phyloP scores from a whole-genome alignment of 2,888 invertebrate species.

The Arctia plantaginis region DNA sequence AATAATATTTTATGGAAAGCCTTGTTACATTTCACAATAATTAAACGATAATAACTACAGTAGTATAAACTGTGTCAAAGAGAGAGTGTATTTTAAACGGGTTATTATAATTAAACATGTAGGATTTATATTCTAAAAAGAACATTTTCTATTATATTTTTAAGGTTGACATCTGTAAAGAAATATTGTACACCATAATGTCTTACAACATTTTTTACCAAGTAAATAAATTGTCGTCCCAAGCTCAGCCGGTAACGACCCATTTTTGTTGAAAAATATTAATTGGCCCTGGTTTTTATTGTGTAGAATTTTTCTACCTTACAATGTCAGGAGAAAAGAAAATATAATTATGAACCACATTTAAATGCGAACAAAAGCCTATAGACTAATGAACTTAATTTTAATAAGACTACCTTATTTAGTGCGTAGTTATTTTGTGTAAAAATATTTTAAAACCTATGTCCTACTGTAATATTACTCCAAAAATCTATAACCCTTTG shows the following conservation, averaged over 20 bases:
- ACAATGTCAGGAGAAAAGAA: slow-evolving; percentile 28
- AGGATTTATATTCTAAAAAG: background rate
- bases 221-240: slow-evolving; percentile 10
- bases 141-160: background rate
- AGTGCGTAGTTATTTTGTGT: background rate
- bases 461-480: background rate
- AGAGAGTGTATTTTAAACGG: too few species aligned
- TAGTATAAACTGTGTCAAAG: too few species aligned
- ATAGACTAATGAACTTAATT: slow-evolving; percentile 18
- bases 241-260: slow-evolving; percentile 30
- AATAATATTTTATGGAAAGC: too few species aligned
- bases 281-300: slow-evolving; percentile 28
- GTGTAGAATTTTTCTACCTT: slow-evolving; percentile 26
- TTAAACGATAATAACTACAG: too few species aligned
- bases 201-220: slow-evolving; percentile 9
- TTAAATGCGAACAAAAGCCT: slow-evolving; percentile 26
- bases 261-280: slow-evolving; percentile 33
- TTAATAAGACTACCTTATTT: background rate
- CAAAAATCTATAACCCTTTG: background rate
- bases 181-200: slow-evolving; percentile 13
- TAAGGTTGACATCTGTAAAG: slow-evolving; percentile 2
- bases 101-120: background rate
- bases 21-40: too few species aligned
- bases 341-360: slow-evolving; percentile 16
- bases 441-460: too few species aligned